Evolutionary conservation across 2,888 invertebrate species (phyloP), one percentile per base, ranked within the genome.

Genomic region (Melinopterus prodromus): DNA sequence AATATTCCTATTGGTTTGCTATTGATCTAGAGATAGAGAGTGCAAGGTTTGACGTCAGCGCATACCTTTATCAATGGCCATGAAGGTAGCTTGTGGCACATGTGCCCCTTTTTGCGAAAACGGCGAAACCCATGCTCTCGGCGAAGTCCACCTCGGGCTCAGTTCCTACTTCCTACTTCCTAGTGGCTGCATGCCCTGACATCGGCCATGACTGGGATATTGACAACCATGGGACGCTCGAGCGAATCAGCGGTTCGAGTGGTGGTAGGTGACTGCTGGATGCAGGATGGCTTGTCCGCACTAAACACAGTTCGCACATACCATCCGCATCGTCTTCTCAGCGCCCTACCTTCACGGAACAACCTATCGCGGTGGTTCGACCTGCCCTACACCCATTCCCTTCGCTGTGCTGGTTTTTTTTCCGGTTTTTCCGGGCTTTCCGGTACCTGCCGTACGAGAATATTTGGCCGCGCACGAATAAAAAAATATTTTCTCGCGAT

Each of bases 51-150:
- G 86, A 87, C 87, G 86, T 86, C 86, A 86, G 83, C 81, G 81
- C 81, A 83, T 84, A 87, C 89, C 88, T 89, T 89, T 88, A 88
- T 89, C 89, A 89, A 88, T 89, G 89, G 88, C 89, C 89, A 89
- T 89, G 88, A 87, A 89, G 87, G 87, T 87, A 87, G 87, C 86
- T 85, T 86, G 84, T 85, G 87, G 87, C 88, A 88, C 88, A 87
- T 86, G 88, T 88, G 88, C 88, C 88, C 86, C 86, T 86, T 86
- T 86, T 86, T 83, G 86, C 84, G 82, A 82, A 84, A 82, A 83
- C 86, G 84, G 86, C 84, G 82, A 82, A 84, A 82, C 84, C 86
- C 85, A 86, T 85, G 80, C 82, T 79, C 76, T 76, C 71, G 71
- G 75, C 15, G 78, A 35, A 71, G 76, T 70, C 71, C 80, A n/a